These are phyloP conservation scores for Alauda arvensis DNA, from an alignment of 2,797 vertebrate species.

Conservation along the genomic window DNA sequence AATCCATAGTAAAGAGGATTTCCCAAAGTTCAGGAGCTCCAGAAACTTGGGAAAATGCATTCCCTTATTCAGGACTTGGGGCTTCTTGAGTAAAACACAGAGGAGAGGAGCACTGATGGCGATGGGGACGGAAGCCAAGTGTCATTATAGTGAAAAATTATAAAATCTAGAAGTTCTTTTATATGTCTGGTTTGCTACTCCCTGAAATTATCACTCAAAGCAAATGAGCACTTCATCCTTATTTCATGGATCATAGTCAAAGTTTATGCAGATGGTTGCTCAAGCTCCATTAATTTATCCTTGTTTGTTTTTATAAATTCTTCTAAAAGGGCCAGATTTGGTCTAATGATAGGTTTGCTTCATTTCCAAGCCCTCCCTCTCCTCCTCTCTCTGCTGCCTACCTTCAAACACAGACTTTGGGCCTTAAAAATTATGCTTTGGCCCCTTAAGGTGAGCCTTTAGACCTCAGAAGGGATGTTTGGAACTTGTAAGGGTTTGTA, in stretches of 20 bases:
- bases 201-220: background rate
- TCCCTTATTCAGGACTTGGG: background rate
- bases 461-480: background rate
- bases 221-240: background rate
- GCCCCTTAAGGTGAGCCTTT: background rate
- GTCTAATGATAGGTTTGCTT: background rate
- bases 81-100: background rate
- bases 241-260: background rate
- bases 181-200: background rate
- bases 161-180: background rate
- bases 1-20: background rate
- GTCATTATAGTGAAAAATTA: background rate
- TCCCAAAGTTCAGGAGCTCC: background rate
- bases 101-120: background rate
- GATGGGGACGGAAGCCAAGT: background rate
- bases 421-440: background rate
- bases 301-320: background rate
- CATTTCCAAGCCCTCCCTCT: background rate
- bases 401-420: background rate
- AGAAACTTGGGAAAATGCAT: background rate
- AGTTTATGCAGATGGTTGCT: background rate
- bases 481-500: background rate
- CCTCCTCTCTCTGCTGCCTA: background rate
- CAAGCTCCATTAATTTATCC: background rate
- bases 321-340: background rate